Conservation (phyloP, 2,797 vertebrate species). For the Acridotheres tristis region DNA sequence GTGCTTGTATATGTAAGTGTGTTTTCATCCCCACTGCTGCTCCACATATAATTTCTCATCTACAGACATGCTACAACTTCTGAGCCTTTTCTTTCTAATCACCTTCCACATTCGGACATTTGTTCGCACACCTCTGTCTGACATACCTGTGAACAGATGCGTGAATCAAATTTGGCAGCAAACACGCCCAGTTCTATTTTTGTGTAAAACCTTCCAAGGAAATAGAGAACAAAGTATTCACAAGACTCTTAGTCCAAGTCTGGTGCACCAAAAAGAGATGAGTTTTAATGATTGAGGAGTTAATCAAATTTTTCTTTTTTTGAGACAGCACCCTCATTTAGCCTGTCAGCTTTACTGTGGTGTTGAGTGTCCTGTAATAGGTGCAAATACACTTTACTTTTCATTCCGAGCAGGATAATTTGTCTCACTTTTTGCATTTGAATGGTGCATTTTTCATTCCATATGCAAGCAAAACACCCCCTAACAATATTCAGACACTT, state of each 20-base stretch:
- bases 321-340: not conserved
- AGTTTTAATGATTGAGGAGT: not conserved
- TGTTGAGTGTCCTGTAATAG: not conserved
- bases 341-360: not conserved
- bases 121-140: not conserved
- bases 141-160: not conserved
- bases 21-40: not conserved
- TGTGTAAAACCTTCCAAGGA: not conserved
- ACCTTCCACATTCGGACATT: accelerated
- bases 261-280: not conserved
- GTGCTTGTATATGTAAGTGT: not conserved
- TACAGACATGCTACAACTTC: not conserved
- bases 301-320: not conserved
- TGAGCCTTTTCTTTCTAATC: not conserved
- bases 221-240: not conserved
- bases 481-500: not conserved
- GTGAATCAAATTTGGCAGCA: not conserved
- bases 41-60: not conserved
- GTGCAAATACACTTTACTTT: not conserved
- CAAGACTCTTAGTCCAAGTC: not conserved
- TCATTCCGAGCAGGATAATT: not conserved
- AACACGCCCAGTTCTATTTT: not conserved
- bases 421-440: not conserved
- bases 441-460: not conserved
- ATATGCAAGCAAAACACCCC: not conserved